phyloP scores from a whole-genome alignment of 2,888 invertebrate species.

The Netelia virgata region DNA sequence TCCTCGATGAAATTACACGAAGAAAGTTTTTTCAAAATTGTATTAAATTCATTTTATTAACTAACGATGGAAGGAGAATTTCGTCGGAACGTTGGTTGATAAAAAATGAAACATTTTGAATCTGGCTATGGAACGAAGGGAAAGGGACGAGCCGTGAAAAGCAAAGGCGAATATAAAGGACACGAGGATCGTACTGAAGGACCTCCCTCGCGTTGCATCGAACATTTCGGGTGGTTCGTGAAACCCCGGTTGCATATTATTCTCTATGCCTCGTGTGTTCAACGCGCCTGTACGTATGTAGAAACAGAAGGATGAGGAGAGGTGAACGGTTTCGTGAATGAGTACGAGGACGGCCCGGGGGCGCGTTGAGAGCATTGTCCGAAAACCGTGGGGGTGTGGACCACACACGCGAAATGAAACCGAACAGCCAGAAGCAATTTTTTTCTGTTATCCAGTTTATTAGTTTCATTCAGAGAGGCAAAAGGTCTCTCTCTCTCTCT shows the following conservation, averaged over 20 bases:
- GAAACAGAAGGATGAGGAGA: conserved; percentile 52
- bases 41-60: conserved; percentile 11
- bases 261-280: conserved; percentile 46
- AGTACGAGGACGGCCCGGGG: conserved; percentile 52
- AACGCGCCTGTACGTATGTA: neutral
- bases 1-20: too few species aligned
- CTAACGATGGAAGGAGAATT: conserved; percentile 44
- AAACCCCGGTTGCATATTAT: conserved; percentile 58
- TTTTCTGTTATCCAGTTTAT: conserved; percentile 81
- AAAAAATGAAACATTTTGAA: conserved; percentile 77
- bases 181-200: conserved; percentile 16
- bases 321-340: conserved; percentile 59
- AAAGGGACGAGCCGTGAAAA: conserved; percentile 45
- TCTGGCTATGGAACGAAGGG: conserved; percentile 20
- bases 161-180: conserved; percentile 52
- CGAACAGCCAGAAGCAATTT: conserved; percentile 80
- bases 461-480: conserved; percentile 77
- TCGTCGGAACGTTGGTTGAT: conserved; percentile 67
- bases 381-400: conserved; percentile 61
- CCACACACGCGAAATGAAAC: conserved; percentile 76
- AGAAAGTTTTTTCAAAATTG: neutral
- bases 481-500: conserved; percentile 53
- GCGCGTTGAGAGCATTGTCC: conserved; percentile 69
- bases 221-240: conserved; percentile 48
- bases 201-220: conserved; percentile 56